Base-by-base conservation (phyloP, 2,797 vertebrate genomes). In the Cichlasoma orientale region DNA sequence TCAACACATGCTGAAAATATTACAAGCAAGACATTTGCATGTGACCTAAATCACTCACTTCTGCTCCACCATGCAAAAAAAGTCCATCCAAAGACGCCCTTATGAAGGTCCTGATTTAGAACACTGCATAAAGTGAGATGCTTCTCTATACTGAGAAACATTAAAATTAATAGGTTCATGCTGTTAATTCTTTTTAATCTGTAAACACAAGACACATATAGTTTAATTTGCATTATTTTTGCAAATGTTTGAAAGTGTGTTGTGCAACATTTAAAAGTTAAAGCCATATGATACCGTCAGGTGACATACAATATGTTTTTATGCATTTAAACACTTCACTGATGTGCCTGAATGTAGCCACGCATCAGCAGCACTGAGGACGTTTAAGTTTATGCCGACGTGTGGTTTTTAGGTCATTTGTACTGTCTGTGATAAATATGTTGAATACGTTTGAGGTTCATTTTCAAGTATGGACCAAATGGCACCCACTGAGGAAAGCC, bases 1-100 rank as follows among this genome's bases (percentile, higher is more conserved):
- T 93, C 90, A 94, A 95, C 95, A 95, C 95, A 95, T 96, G 95
- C 94, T 95, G 92, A 90, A 95, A 95, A 93, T 92, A 94, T 92
- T 90, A 93, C 89, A 91, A 93, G 87, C 90, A 91, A 92, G 90
- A 93, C 86, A 92, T 95, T 95, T 95, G 93, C 94, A 92, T 96
- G 90, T 96, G 95, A 96, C 95, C 95, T 91, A 92, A 95, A 95
- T 96, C 91, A 85, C 82, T 92, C 91, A 92, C 84, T 94, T 89
- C 91, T 86, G 91, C 91, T 93, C 84, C 86, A 78, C 86, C 85
- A 80, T 92, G 88, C 88, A 89, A 94, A 92, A 90, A 80, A 78
- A 92, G 76, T 86, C 89, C 66, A 36, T 87, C 75, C 72, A 85
- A 82, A 90, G 78, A 82, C 77, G n/a, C 1, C 25, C 44, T 50